Percentiles rank a stretch among this genome's conserved stretches.
These are phyloP conservation scores for Oscheius sp. DNA, from an alignment of 2,888 invertebrate species.

Conservation along the genomic window DNA sequence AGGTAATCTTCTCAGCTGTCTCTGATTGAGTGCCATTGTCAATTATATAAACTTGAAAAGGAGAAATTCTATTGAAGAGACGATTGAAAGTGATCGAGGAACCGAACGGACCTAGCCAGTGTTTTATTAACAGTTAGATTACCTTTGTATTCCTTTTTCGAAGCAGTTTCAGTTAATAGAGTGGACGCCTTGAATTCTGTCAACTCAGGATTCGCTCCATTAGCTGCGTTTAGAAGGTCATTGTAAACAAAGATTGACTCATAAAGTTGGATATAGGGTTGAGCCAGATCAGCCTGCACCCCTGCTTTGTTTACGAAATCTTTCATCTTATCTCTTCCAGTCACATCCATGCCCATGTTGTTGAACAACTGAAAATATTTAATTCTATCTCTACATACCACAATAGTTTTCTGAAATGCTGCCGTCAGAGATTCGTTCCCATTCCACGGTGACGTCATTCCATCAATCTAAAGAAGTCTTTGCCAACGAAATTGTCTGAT, in stretches of 20 bases:
- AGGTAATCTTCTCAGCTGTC: slow-evolving; percentile 12
- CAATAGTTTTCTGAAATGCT: slow-evolving; percentile 34
- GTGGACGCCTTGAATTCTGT: slow-evolving; percentile 4
- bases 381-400: slow-evolving; percentile 31
- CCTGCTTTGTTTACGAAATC: background rate
- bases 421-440: slow-evolving; percentile 8
- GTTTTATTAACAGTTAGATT: background rate
- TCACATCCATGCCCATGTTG: slow-evolving; percentile 24
- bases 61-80: slow-evolving; percentile 18
- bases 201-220: background rate
- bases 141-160: background rate
- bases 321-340: background rate
- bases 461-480: slow-evolving; percentile 1
- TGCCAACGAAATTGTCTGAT: background rate
- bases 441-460: slow-evolving; percentile 29
- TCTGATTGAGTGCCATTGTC: slow-evolving; percentile 10
- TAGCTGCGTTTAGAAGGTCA: background rate
- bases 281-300: background rate
- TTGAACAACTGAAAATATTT: slow-evolving; percentile 39
- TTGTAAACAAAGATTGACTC: slow-evolving; percentile 20
- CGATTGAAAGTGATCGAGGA: slow-evolving; percentile 10
- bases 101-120: slow-evolving; percentile 8
- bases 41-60: slow-evolving; percentile 12
- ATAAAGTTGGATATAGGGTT: slow-evolving; percentile 18
- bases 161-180: background rate